A percentile compares a stretch with the other conserved stretches of the same genome.
These are phyloP conservation scores for Mya arenaria DNA, from an alignment of 1,140 invertebrate genomes.

Conservation along the genomic window DNA sequence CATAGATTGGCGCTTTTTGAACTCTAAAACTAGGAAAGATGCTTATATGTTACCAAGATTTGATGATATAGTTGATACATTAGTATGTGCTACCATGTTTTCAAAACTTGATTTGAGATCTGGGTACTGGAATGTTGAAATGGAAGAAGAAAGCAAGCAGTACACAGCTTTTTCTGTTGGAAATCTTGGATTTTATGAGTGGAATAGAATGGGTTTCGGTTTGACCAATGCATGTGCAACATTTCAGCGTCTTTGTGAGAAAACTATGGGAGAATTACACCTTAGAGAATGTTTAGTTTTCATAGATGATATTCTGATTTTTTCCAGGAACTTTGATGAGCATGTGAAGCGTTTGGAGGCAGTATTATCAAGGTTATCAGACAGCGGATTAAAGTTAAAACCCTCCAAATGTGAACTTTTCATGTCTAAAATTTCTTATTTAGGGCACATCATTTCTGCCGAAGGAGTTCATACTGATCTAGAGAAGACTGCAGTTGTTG, in stretches of 20 bases:
- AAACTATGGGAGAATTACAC: slow-evolving; percentile 27
- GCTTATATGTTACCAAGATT: neutral
- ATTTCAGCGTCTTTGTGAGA: slow-evolving; percentile 16
- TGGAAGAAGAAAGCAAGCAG: slow-evolving; percentile 41
- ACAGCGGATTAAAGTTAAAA: neutral
- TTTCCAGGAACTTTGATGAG: neutral
- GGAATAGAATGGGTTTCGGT: slow-evolving; percentile 24
- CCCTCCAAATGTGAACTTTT: slow-evolving; percentile 15
- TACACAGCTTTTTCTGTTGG: slow-evolving; percentile 72
- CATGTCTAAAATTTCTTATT: neutral
- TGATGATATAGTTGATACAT: slow-evolving; percentile 18
- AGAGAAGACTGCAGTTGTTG: neutral
- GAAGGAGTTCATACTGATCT: slow-evolving; percentile 4
- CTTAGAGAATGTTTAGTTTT: slow-evolving; percentile 30
- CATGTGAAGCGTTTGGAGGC: neutral
- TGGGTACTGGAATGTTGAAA: slow-evolving; percentile 14
- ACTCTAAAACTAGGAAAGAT: neutral
- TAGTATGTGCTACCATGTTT: neutral
- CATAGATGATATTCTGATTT: slow-evolving; percentile 7
- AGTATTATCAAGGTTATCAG: neutral
- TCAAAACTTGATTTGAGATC: slow-evolving; percentile 9
- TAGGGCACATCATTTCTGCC: neutral
- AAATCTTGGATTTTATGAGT: slow-evolving; percentile 29
- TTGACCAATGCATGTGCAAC: neutral
- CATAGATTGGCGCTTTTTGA: slow-evolving; percentile 13